Evolutionary conservation across 2,888 invertebrate species (phyloP).

Genomic region (Pyrrhopygopsis socrates): DNA sequence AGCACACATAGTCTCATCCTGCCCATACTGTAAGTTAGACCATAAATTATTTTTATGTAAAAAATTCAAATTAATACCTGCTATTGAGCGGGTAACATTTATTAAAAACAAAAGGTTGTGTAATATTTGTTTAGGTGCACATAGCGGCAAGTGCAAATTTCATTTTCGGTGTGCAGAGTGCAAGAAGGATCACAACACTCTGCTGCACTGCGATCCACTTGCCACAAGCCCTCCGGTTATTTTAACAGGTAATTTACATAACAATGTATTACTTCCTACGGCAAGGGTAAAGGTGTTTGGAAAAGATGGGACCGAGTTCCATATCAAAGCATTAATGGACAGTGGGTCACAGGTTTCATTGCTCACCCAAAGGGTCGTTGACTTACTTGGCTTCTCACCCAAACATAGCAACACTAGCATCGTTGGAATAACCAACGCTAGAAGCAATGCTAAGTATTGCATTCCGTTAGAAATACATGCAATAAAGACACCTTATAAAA

Average conservation of each 20-base stretch:
- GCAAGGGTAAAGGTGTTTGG: slow-evolving; percentile 46
- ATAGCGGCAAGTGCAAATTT: slow-evolving; percentile 53
- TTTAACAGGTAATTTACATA: slow-evolving; percentile 2
- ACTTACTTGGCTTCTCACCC: slow-evolving; percentile 35
- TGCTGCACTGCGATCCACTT: slow-evolving; percentile 46
- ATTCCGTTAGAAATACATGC: slow-evolving; percentile 62
- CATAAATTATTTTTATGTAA: slow-evolving; percentile 52
- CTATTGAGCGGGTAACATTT: background rate
- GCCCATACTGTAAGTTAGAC: slow-evolving; percentile 44
- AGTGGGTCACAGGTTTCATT: slow-evolving; percentile 63
- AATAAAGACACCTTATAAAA: slow-evolving; percentile 25
- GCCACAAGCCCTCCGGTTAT: background rate
- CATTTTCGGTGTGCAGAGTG: slow-evolving; percentile 61
- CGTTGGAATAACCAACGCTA: slow-evolving; percentile 44
- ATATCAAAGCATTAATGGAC: slow-evolving; percentile 58
- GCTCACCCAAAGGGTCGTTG: slow-evolving; percentile 17
- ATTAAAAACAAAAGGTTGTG: background rate
- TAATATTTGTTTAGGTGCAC: background rate
- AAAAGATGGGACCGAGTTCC: slow-evolving; percentile 41
- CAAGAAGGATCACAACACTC: slow-evolving; percentile 53
- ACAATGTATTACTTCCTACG: slow-evolving; percentile 52
- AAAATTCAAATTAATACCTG: slow-evolving; percentile 27
- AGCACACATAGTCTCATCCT: background rate
- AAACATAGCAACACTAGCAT: slow-evolving; percentile 4
- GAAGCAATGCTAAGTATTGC: slow-evolving; percentile 28